A percentile compares a stretch with the other conserved stretches of the same genome.
phyloP scores from a whole-genome alignment of 2,797 vertebrate genomes.

The Pogoniulus pusillus region DNA sequence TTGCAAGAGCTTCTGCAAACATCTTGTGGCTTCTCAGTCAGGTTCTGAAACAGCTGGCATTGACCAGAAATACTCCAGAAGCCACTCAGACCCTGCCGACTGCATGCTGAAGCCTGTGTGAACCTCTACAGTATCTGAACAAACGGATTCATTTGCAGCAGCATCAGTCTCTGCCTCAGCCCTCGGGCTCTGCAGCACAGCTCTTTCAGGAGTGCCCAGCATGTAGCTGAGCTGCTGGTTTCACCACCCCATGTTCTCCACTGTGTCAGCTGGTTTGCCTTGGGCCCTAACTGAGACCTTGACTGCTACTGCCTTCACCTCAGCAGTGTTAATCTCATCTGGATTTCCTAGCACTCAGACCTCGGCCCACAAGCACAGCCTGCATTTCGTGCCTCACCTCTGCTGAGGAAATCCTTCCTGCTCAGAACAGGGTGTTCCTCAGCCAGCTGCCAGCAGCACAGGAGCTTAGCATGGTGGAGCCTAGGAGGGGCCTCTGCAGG shows the following conservation, averaged over 20 bases:
- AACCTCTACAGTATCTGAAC: not conserved
- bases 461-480: no score
- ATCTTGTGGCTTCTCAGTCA: not conserved
- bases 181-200: not conserved
- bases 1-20: not conserved
- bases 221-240: not conserved
- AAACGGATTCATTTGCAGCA: not conserved
- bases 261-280: not conserved
- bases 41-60: not conserved
- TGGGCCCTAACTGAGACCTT: not conserved
- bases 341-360: not conserved
- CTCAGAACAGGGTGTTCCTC: not conserved
- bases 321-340: not conserved
- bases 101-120: not conserved
- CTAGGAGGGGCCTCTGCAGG: no score
- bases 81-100: not conserved
- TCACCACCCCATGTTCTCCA: not conserved
- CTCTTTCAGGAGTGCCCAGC: not conserved
- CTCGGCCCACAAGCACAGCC: not conserved
- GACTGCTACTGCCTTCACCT: not conserved
- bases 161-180: not conserved
- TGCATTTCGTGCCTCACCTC: rapidly evolving
- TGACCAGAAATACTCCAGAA: not conserved
- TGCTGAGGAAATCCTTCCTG: not conserved
- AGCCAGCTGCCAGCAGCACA: not conserved